phyloP scores from a whole-genome alignment of 2,888 invertebrate genomes.

The Latheticus oryzae region DNA sequence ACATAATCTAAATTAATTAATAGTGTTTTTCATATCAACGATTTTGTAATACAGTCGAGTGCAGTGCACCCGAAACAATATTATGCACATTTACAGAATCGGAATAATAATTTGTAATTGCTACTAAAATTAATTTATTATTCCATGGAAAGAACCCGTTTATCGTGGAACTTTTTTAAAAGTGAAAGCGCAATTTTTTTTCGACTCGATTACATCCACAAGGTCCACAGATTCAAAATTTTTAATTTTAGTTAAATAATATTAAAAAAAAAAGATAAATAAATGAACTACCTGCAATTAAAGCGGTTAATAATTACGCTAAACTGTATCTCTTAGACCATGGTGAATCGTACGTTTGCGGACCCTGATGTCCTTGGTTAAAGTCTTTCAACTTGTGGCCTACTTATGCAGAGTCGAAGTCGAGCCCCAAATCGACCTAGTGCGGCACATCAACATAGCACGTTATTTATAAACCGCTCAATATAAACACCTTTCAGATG shows the following conservation, averaged over 20 bases:
- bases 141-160: constrained; percentile 32
- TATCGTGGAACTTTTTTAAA: constrained; percentile 25
- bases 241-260: background rate
- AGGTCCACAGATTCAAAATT: no score
- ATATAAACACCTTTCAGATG: constrained; percentile 49
- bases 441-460: constrained; percentile 41
- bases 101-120: constrained; percentile 15
- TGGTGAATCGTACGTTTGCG: constrained; percentile 63
- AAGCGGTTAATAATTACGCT: constrained; percentile 48
- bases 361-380: constrained; percentile 81
- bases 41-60: constrained; percentile 29
- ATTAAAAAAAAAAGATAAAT: no score
- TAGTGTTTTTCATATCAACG: constrained; percentile 25
- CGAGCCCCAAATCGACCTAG: constrained; percentile 52
- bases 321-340: constrained; percentile 58
- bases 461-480: constrained; percentile 53
- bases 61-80: constrained; percentile 34
- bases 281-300: constrained; percentile 51
- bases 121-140: constrained; percentile 20
- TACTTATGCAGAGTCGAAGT: constrained; percentile 59
- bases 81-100: constrained; percentile 18
- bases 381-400: constrained; percentile 71
- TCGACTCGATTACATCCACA: no score
- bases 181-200: constrained; percentile 34
- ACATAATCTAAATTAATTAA: constrained; percentile 30